phyloP scores from a whole-genome alignment of 92 coral and sea anemone genomes.

The Paramuricea clavata region DNA sequence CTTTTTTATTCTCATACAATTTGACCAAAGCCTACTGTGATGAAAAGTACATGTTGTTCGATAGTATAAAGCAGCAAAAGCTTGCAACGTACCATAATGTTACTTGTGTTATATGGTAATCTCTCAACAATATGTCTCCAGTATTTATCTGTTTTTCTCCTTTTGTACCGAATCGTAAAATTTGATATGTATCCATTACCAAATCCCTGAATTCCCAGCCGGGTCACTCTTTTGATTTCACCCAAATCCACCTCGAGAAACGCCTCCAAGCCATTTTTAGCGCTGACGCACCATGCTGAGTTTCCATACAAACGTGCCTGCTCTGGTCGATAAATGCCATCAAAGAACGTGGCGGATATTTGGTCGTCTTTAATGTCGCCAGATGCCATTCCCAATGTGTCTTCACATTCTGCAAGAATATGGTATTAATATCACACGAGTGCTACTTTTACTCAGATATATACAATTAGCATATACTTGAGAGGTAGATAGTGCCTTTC shows the following conservation, averaged over 20 bases:
- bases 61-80: background rate
- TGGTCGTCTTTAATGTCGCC: constrained; percentile 38
- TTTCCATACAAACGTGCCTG: constrained; percentile 78
- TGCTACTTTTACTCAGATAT: background rate
- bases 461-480: too few species aligned
- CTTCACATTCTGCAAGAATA: constrained; percentile 19
- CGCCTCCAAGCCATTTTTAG: constrained; percentile 48
- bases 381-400: constrained; percentile 39
- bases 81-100: constrained; percentile 7
- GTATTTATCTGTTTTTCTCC: background rate
- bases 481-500: too few species aligned
- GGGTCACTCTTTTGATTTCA: constrained; percentile 17
- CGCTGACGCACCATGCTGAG: constrained; percentile 79
- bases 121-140: constrained; percentile 30
- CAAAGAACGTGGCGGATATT: constrained; percentile 30
- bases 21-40: too few species aligned
- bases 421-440: too few species aligned
- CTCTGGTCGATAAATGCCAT: constrained; percentile 62
- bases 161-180: constrained; percentile 37
- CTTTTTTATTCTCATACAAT: too few species aligned
- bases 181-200: constrained; percentile 25
- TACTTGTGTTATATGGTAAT: constrained; percentile 35
- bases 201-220: constrained; percentile 23
- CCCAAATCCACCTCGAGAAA: constrained; percentile 41
- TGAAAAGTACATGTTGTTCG: background rate